Percentiles rank a stretch among this genome's conserved stretches.
These are phyloP conservation scores for Cactoblastis cactorum DNA, from an alignment of 2,888 invertebrate genomes.

Conservation along the genomic window DNA sequence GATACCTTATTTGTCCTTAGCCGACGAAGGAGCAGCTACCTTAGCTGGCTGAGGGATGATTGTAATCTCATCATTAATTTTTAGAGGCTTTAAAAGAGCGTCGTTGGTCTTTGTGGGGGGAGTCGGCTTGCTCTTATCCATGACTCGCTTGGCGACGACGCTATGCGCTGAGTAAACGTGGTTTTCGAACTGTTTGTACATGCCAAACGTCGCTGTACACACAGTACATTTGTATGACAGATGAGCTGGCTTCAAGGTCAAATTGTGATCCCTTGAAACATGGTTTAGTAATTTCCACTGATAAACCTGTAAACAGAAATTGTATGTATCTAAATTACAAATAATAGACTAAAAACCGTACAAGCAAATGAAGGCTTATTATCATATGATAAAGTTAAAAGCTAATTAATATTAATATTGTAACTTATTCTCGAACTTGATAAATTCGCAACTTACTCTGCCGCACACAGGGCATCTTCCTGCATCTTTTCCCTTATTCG, in stretches of 20 bases:
- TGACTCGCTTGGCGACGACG: conserved; percentile 88
- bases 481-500: conserved; percentile 95
- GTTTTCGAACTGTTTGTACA: conserved; percentile 97
- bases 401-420: background rate
- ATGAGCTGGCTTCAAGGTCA: conserved; percentile 95
- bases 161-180: conserved; percentile 96
- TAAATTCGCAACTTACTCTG: conserved; percentile 81
- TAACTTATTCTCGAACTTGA: too few relatives aligned
- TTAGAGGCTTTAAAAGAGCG: conserved; percentile 84
- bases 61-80: conserved; percentile 93
- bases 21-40: conserved; percentile 25
- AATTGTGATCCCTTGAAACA: conserved; percentile 93
- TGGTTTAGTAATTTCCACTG: conserved; percentile 96
- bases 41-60: conserved; percentile 90
- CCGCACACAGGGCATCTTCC: conserved; percentile 97
- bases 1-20: conserved; percentile 51
- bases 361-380: background rate
- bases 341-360: too few relatives aligned
- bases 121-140: conserved; percentile 56
- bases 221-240: conserved; percentile 97
- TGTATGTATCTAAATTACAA: conserved; percentile 13
- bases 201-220: conserved; percentile 95
- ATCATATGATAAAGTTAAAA: background rate
- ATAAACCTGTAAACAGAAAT: conserved; percentile 83
- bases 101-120: conserved; percentile 38